These are phyloP conservation scores for Sciurus carolinensis DNA, from an alignment of 2,797 vertebrate species.

Conservation along the genomic window DNA sequence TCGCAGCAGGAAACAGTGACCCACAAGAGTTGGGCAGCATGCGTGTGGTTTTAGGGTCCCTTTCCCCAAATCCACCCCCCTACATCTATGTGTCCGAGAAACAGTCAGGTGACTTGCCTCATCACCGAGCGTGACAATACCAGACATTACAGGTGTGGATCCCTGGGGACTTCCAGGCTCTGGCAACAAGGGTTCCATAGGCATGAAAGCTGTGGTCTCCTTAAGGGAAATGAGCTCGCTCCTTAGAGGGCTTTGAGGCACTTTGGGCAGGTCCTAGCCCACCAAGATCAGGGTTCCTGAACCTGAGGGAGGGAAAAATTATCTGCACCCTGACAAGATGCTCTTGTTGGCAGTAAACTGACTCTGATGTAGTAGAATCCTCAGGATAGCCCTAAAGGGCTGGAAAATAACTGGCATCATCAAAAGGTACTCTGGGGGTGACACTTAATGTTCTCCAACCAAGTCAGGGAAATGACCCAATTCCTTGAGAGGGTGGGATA, in stretches of 20 bases:
- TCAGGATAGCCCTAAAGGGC: background rate
- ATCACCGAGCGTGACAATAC: background rate
- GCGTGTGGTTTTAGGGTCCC: background rate
- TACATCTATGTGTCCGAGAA: background rate
- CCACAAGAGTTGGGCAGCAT: background rate
- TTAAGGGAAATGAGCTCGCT: background rate
- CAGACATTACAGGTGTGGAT: background rate
- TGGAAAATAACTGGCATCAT: background rate
- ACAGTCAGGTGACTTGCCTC: background rate
- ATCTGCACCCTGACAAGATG: background rate
- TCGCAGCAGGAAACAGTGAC: background rate
- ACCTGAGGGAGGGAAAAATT: background rate
- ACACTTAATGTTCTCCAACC: background rate
- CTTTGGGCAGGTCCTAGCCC: background rate
- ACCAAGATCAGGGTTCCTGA: background rate
- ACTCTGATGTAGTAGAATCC: background rate
- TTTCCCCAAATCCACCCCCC: background rate
- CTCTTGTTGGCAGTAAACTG: background rate
- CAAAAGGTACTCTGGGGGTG: background rate
- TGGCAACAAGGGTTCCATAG: too few relatives aligned
- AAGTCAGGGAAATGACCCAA: background rate
- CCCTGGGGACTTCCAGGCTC: background rate
- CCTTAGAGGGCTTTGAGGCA: background rate
- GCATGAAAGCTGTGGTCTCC: background rate
- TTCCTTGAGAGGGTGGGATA: background rate